A percentile compares a stretch with the other conserved stretches of the same genome.
phyloP scores from a whole-genome alignment of 1,140 invertebrate species.

The Diachasmimorpha longicaudata region DNA sequence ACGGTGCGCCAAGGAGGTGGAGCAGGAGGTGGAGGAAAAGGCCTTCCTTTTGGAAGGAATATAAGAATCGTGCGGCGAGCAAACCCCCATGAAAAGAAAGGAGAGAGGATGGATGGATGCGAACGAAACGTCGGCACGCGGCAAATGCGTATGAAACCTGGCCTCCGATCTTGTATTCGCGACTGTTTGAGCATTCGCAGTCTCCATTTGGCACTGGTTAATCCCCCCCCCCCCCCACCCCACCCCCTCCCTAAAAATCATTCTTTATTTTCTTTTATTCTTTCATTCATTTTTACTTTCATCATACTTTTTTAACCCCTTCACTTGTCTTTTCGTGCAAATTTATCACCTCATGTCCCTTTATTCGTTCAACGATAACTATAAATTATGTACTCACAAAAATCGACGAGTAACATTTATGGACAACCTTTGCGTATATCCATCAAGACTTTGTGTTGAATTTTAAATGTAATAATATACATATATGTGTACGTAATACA shows the following conservation, averaged over 20 bases:
- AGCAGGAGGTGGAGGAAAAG: neutral
- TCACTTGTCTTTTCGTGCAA: constrained; percentile 24
- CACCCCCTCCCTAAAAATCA: neutral
- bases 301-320: neutral
- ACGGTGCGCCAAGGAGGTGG: neutral
- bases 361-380: constrained; percentile 12
- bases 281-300: neutral
- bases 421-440: neutral
- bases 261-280: neutral
- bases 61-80: constrained; percentile 6
- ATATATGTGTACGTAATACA: constrained; percentile 2
- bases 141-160: constrained; percentile 15
- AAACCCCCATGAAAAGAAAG: constrained; percentile 23
- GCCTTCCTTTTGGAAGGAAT: neutral
- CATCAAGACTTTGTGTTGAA: neutral
- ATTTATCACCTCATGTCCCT: constrained; percentile 17
- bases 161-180: neutral
- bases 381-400: constrained; percentile 13
- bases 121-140: constrained; percentile 14
- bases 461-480: neutral
- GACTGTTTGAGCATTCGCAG: constrained; percentile 17
- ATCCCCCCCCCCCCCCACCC: neutral
- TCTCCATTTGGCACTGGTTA: constrained; percentile 10
- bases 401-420: neutral
- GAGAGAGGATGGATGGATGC: constrained; percentile 35